These are phyloP conservation scores for Lycaena phlaeas DNA, from an alignment of 2,888 invertebrate genomes.

Conservation along the genomic window DNA sequence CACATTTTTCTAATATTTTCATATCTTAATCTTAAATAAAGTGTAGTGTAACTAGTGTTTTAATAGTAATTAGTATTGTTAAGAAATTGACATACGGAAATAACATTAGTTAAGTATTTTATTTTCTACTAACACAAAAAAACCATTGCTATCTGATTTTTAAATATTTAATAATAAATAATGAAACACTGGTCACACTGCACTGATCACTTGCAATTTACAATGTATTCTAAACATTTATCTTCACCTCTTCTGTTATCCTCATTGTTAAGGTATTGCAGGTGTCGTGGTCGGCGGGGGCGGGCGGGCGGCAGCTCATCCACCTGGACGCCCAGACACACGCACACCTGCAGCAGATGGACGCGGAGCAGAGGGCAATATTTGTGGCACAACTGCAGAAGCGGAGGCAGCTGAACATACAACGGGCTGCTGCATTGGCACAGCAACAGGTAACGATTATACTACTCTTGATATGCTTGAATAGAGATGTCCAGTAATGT, in stretches of 20 bases:
- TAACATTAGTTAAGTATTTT: no score
- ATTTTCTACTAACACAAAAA: no score
- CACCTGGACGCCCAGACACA: slow-evolving; percentile 88
- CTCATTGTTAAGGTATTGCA: slow-evolving; percentile 23
- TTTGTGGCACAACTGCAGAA: slow-evolving; percentile 85
- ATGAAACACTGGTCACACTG: neutral
- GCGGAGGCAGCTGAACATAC: slow-evolving; percentile 69
- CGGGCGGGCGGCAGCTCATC: slow-evolving; percentile 78
- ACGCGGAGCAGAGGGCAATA: slow-evolving; percentile 84
- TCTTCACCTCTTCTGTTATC: slow-evolving; percentile 7
- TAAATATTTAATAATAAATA: no score
- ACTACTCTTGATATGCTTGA: no score
- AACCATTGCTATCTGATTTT: no score
- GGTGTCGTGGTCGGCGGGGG: slow-evolving; percentile 65
- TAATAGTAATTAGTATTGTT: no score
- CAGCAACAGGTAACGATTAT: slow-evolving; percentile 53
- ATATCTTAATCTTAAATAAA: no score
- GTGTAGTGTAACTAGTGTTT: no score
- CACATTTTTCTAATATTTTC: no score
- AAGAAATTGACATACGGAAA: no score
- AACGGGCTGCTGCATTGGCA: slow-evolving; percentile 62
- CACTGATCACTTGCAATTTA: neutral
- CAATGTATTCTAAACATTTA: slow-evolving; percentile 6
- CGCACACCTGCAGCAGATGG: slow-evolving; percentile 86
- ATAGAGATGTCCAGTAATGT: no score